Percentiles rank a stretch among this genome's conserved stretches.
These are phyloP conservation scores for Pemphredon lugubris DNA, from an alignment of 2,888 invertebrate species.

Conservation along the genomic window DNA sequence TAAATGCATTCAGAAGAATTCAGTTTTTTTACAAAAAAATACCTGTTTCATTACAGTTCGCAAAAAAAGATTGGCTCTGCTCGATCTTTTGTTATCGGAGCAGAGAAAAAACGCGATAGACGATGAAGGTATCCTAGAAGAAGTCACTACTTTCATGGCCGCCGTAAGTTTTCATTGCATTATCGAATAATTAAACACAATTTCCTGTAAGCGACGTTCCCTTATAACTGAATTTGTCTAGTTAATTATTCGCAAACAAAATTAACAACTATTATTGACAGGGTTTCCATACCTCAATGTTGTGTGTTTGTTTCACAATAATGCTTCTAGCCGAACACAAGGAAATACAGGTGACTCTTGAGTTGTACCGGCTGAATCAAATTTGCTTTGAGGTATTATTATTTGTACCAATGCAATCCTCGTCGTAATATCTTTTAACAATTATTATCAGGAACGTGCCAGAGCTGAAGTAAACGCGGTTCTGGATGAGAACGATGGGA, in stretches of 20 bases:
- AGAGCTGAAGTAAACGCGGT: slow-evolving; percentile 77
- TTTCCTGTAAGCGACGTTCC: too few relatives aligned
- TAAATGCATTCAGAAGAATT: neutral
- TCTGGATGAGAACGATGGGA: slow-evolving; percentile 81
- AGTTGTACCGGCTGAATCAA: too few relatives aligned
- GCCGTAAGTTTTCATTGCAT: slow-evolving; percentile 53
- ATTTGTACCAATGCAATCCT: too few relatives aligned
- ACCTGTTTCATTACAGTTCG: slow-evolving; percentile 27
- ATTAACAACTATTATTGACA: too few relatives aligned
- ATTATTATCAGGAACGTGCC: slow-evolving; percentile 56
- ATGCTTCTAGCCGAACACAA: slow-evolving; percentile 82
- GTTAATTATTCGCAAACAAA: slow-evolving; percentile 3
- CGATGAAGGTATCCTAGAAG: slow-evolving; percentile 73
- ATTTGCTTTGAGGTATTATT: too few relatives aligned
- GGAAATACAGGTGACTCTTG: slow-evolving; percentile 76
- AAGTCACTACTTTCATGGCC: slow-evolving; percentile 76
- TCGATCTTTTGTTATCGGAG: slow-evolving; percentile 72
- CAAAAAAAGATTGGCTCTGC: slow-evolving; percentile 70
- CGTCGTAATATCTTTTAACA: too few relatives aligned
- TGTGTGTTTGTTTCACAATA: slow-evolving; percentile 82
- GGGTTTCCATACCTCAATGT: slow-evolving; percentile 86
- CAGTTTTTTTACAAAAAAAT: too few relatives aligned
- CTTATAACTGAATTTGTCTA: neutral
- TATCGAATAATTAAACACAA: too few relatives aligned
- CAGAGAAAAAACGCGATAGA: slow-evolving; percentile 63